Evolutionary conservation across 2,113 vertebrate genomes (phyloP), one percentile per base, ranked within the genome.

Genomic region (Scortum barcoo): DNA sequence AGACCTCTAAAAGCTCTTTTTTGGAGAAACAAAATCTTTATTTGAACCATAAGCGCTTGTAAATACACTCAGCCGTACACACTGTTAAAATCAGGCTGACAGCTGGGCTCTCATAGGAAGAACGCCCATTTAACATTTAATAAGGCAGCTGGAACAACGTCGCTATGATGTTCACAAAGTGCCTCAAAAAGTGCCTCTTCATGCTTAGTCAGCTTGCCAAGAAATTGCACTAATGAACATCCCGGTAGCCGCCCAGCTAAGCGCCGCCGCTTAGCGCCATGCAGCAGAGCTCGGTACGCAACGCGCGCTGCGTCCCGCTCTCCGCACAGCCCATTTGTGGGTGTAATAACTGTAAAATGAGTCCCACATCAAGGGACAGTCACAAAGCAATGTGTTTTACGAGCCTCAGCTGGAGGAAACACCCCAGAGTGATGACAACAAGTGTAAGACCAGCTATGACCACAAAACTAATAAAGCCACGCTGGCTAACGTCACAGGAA

Each of bases 401-500:
- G 81, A 80, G 86, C 68, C 85, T 84, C 91, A 91, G 92, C 90
- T 93, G 91, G 80, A 90, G 91, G 94, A 92, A 94, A 94, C 92
- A 94, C 92, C 94, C 93, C 89, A 82, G 90, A 92, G 94, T 90
- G 92, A 92, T 91, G 91, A 93, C 92, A 92, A 93, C 92, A 83
- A 92, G 84, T 82, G 92, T 93, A 85, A 87, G 86, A 84, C 87
- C 63, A 75, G 84, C 88, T 70, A 81, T 51, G 56, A 89, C 91
- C 93, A 63, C 92, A 91, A 81, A 87, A 67, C 92, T 89, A 92
- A 93, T 92, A 93, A 94, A 93, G 78, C 89, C 50, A 78, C 68
- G 40, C 91, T 56, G 58, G 87, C 84, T 83, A 63, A 93, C 91
- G 91, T 94, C 93, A 94, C 65, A 83, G 82, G 79, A 78, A 76